Evolutionary conservation across 2,888 invertebrate species (phyloP).

Genomic region (Drosophila fulvimacula): DNA sequence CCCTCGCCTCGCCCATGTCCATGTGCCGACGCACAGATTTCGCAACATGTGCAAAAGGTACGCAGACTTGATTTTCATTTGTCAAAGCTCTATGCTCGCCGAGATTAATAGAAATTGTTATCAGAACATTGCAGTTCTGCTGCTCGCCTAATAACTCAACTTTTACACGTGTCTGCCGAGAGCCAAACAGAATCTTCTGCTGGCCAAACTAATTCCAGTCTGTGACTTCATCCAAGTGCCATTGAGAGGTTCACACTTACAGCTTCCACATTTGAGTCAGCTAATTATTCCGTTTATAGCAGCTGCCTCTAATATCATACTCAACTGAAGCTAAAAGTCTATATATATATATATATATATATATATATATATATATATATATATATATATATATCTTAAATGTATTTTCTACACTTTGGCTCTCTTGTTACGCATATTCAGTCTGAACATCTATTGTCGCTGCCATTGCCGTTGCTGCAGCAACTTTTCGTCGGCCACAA

Average conservation of each 20-base stretch:
- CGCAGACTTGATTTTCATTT: conserved; percentile 12
- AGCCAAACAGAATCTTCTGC: background rate
- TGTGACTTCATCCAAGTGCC: background rate
- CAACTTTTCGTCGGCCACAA: conserved; percentile 67
- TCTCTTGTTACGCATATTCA: conserved; percentile 14
- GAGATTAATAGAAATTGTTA: conserved; percentile 6
- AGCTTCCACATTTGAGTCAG: background rate
- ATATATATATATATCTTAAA: background rate
- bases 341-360: background rate
- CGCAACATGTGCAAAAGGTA: conserved; percentile 11
- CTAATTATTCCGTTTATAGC: background rate
- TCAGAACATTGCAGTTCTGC: conserved; percentile 5
- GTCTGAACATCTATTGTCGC: conserved; percentile 12
- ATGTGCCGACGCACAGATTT: background rate
- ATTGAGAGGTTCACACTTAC: no score
- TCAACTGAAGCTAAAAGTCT: no score
- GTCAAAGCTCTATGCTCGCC: conserved; percentile 6
- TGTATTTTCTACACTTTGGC: conserved; percentile 6
- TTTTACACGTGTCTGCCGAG: background rate
- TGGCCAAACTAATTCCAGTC: background rate
- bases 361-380: no score
- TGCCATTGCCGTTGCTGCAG: conserved; percentile 32
- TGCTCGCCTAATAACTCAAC: background rate
- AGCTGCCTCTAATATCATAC: background rate
- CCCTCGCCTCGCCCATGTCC: conserved; percentile 5